These are phyloP conservation scores for Andrena camellia DNA, from an alignment of 2,888 invertebrate genomes.

Conservation along the genomic window DNA sequence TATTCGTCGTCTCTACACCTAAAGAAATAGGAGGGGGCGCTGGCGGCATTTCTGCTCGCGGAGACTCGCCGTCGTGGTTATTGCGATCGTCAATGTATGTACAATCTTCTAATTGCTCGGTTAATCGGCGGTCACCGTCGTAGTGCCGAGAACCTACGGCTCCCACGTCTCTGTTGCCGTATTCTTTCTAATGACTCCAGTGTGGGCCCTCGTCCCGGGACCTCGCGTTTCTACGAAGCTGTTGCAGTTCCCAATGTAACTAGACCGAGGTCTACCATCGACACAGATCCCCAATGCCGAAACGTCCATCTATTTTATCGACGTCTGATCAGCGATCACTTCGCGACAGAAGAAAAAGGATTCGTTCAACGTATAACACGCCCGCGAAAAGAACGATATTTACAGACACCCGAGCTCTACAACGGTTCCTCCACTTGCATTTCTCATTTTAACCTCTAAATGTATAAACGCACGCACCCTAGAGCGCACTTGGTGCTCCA, in stretches of 20 bases:
- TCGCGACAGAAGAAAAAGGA: constrained; percentile 20
- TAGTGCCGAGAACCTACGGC: background rate
- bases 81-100: constrained; percentile 35
- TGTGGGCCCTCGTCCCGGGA: constrained; percentile 13
- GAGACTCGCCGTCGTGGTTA: background rate
- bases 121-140: background rate
- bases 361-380: background rate
- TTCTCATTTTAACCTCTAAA: background rate
- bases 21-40: background rate
- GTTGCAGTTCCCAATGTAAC: constrained; percentile 57
- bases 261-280: constrained; percentile 65
- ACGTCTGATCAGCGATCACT: constrained; percentile 10
- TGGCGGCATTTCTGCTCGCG: too few relatives aligned
- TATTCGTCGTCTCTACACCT: background rate
- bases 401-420: too few relatives aligned
- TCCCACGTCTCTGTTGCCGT: background rate
- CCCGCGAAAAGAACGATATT: constrained; percentile 11
- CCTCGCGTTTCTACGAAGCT: constrained; percentile 76
- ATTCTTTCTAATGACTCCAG: background rate
- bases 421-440: background rate
- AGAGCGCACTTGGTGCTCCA: background rate
- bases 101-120: constrained; percentile 32
- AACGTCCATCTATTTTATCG: constrained; percentile 16
- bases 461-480: constrained; percentile 41
- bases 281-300: constrained; percentile 30